A percentile compares a stretch with the other conserved stretches of the same genome.
Evolutionary conservation across 2,888 invertebrate genomes (phyloP).

Genomic region (Caenorhabditis imperialis): DNA sequence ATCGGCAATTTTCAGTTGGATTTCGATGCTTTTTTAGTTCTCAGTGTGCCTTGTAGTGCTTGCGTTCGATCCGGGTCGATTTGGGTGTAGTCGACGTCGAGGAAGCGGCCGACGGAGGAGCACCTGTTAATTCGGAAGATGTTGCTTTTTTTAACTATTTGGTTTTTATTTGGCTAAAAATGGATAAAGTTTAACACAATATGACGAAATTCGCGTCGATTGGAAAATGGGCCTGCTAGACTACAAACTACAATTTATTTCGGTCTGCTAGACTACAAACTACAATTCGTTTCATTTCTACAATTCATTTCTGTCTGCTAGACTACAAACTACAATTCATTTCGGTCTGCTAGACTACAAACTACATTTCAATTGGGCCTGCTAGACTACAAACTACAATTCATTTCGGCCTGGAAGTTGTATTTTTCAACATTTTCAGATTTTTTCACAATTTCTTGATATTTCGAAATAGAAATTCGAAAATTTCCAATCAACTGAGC

Average conservation of each 20-base stretch:
- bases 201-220: too few relatives aligned
- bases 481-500: constrained; percentile 15
- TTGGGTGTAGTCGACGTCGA: constrained; percentile 54
- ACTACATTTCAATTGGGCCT: constrained; percentile 1
- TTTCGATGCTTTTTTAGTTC: too few relatives aligned
- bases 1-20: too few relatives aligned
- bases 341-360: constrained; percentile 18
- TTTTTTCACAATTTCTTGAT: too few relatives aligned
- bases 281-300: constrained; percentile 4
- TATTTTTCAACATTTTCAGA: too few relatives aligned
- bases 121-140: too few relatives aligned
- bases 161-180: too few relatives aligned
- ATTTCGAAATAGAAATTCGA: neutral
- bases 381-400: neutral
- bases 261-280: too few relatives aligned
- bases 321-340: neutral
- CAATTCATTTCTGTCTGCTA: neutral
- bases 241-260: too few relatives aligned
- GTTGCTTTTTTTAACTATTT: neutral
- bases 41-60: constrained; percentile 42
- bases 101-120: constrained; percentile 49
- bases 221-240: too few relatives aligned
- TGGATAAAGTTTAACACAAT: too few relatives aligned
- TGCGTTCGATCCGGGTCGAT: constrained; percentile 49
- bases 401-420: neutral